Conservation (phyloP, 2,797 vertebrate genomes). For the Manis javanica region DNA sequence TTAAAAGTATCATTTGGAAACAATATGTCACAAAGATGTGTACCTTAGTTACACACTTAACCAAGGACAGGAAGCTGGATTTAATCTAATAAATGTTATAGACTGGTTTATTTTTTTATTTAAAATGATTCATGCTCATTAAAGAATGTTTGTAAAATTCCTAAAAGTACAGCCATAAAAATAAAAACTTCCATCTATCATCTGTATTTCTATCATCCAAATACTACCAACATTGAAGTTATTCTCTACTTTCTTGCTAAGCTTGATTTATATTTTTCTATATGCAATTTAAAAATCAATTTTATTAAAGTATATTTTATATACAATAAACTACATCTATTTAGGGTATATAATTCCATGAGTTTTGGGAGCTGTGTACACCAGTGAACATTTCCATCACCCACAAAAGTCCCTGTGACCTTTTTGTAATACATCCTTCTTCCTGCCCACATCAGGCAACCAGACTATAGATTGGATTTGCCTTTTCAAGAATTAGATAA, state of each 20-base stretch:
- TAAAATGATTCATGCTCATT: constrained; percentile 6
- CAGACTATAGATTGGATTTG: background rate
- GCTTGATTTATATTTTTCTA: constrained; percentile 1
- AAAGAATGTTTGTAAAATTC: background rate
- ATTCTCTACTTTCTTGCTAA: background rate
- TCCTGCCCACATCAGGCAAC: background rate
- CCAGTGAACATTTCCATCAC: background rate
- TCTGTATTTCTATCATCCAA: background rate
- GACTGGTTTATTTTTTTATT: background rate
- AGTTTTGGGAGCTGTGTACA: background rate
- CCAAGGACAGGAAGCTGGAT: background rate
- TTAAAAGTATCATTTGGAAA: background rate
- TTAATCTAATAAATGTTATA: background rate
- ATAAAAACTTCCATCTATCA: background rate
- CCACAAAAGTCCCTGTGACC: background rate
- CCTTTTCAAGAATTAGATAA: background rate
- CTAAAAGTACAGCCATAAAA: background rate
- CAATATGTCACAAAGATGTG: background rate
- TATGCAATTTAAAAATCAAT: background rate
- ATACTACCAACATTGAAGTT: background rate
- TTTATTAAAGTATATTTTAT: background rate
- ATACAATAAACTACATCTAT: background rate
- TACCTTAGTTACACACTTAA: background rate
- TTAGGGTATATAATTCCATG: background rate
- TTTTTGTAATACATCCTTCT: background rate